These are phyloP conservation scores for Oplegnathus fasciatus DNA, from an alignment of 2,113 vertebrate genomes.

Conservation along the genomic window DNA sequence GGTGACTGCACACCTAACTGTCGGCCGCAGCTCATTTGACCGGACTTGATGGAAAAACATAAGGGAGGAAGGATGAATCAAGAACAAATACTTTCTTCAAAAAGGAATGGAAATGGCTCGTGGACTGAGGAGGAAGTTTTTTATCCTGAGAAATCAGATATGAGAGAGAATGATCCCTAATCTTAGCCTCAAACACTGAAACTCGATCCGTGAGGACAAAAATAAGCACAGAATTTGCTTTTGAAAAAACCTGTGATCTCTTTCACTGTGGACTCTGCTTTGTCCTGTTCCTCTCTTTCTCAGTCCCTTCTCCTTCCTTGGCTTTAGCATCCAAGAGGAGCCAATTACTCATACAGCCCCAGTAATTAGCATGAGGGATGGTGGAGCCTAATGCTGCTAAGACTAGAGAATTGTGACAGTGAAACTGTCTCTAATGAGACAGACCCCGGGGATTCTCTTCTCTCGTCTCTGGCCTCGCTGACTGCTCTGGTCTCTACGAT, in stretches of 20 bases:
- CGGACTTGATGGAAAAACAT: constrained; percentile 33
- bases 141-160: background rate
- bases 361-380: constrained; percentile 74
- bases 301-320: constrained; percentile 10
- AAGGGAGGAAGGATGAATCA: background rate
- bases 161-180: background rate
- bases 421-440: constrained; percentile 70
- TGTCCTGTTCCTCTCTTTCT: background rate
- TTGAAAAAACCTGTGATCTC: background rate
- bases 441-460: constrained; percentile 48
- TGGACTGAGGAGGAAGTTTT: background rate
- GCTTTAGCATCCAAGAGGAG: constrained; percentile 50
- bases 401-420: constrained; percentile 58
- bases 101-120: background rate
- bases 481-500: constrained; percentile 20
- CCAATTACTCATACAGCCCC: constrained; percentile 63
- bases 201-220: background rate
- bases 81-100: constrained; percentile 27
- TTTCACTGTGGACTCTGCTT: background rate
- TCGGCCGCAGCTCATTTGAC: constrained; percentile 9
- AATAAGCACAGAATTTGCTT: constrained; percentile 4
- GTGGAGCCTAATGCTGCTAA: constrained; percentile 56
- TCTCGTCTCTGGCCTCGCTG: constrained; percentile 29
- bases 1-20: constrained; percentile 4
- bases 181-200: constrained; percentile 12